Conservation (phyloP, 1,140 invertebrate species). For the Arion vulgaris region DNA sequence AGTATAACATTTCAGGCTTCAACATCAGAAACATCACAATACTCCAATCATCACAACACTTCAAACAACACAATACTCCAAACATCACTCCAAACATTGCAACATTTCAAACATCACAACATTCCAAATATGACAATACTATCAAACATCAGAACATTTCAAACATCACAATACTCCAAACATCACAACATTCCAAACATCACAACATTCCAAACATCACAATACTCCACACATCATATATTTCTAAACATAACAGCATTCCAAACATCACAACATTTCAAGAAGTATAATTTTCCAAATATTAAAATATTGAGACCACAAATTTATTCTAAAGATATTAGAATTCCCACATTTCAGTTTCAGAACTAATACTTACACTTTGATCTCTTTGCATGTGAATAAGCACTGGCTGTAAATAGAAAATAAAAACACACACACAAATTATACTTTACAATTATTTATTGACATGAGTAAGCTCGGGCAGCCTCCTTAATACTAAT, state of each 20-base stretch:
- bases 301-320: no score
- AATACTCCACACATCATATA: background rate
- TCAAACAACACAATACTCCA: no score
- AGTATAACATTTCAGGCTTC: no score
- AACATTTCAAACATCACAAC: no score
- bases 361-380: constrained; percentile 7
- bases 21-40: no score
- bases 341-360: background rate
- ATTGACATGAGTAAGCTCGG: no score
- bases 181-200: background rate
- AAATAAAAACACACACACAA: background rate
- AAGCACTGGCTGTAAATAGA: constrained; percentile 22
- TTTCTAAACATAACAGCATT: background rate
- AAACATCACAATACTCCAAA: background rate
- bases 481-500: no score
- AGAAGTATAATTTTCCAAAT: no score
- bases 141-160: background rate
- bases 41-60: no score
- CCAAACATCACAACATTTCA: no score
- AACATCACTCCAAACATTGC: no score
- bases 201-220: background rate
- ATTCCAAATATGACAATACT: background rate
- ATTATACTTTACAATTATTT: no score
- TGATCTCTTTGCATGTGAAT: constrained; percentile 13
- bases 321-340: background rate